Evolutionary conservation across 1,140 invertebrate genomes (phyloP).

Genomic region (roundworm (Caenorhabditis elegans)): WBcel235 BX284605.5:749501-750000

Average conservation of each 20-base stretch:
- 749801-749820: background rate
- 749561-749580: too few species aligned
- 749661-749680: too few species aligned
- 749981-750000: too few species aligned
- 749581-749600: too few species aligned
- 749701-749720: background rate
- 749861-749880: background rate
- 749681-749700: background rate
- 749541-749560: too few species aligned
- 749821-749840: background rate
- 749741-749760: background rate
- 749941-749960: too few species aligned
- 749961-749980: too few species aligned
- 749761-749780: background rate
- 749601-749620: too few species aligned
- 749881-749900: background rate
- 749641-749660: too few species aligned
- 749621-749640: too few species aligned
- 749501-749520: too few species aligned
- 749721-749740: background rate
- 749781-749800: background rate
- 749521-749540: too few species aligned
- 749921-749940: background rate
- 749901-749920: background rate
- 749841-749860: background rate